Evolutionary conservation across 1,140 invertebrate genomes (phyloP).

Genomic region (Plectus sambesii): DNA sequence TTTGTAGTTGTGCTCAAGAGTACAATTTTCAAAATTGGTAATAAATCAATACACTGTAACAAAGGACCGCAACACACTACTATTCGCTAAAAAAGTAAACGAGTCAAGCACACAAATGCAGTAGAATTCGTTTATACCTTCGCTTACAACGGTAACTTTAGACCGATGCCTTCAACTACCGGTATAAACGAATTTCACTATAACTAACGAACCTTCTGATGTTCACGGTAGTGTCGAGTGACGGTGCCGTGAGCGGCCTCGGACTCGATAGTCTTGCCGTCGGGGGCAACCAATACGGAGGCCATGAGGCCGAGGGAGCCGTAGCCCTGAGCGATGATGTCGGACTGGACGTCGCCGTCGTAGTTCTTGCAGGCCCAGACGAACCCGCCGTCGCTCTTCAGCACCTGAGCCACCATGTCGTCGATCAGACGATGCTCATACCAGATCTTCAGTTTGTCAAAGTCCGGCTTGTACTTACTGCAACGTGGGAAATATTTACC

Average conservation of each 20-base stretch:
- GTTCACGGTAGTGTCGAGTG: slow-evolving; percentile 79
- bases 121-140: neutral
- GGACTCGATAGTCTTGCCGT: slow-evolving; percentile 90
- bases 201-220: slow-evolving; percentile 58
- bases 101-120: no score
- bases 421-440: slow-evolving; percentile 87
- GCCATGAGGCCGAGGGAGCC: slow-evolving; percentile 89
- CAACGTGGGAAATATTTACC: slow-evolving; percentile 27
- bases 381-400: slow-evolving; percentile 96
- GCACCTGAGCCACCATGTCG: slow-evolving; percentile 95
- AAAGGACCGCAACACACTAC: no score
- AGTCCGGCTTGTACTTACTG: slow-evolving; percentile 72
- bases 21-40: no score
- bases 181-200: no score
- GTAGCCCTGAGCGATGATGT: slow-evolving; percentile 81
- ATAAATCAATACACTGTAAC: no score
- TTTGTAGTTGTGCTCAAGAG: no score
- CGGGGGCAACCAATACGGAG: slow-evolving; percentile 80
- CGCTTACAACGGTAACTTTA: neutral
- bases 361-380: slow-evolving; percentile 99
- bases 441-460: slow-evolving; percentile 74
- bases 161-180: no score
- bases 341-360: slow-evolving; percentile 96
- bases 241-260: slow-evolving; percentile 97
- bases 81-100: no score